Percentiles rank a stretch among this genome's conserved stretches.
phyloP scores from a whole-genome alignment of 2,888 invertebrate species.

The Nematopogon swammerdamellus region DNA sequence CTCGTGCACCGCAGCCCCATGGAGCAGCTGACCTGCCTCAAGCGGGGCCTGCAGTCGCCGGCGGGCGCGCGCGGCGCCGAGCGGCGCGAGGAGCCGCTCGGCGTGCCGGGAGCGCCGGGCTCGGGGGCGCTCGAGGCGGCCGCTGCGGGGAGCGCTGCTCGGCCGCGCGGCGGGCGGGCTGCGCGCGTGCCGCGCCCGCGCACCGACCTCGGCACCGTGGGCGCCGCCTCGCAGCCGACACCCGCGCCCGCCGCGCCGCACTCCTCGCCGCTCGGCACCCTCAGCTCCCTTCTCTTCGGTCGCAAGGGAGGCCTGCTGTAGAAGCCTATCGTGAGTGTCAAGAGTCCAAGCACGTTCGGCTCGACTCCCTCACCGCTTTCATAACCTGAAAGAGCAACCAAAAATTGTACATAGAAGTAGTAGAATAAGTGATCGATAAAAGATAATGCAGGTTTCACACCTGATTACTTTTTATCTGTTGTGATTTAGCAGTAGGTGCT shows the following conservation, averaged over 20 bases:
- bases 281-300: slow-evolving; percentile 78
- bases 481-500: slow-evolving; percentile 22
- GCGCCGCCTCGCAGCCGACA: slow-evolving; percentile 18
- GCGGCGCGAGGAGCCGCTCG: slow-evolving; percentile 33
- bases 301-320: slow-evolving; percentile 78
- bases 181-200: slow-evolving; percentile 32
- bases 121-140: slow-evolving; percentile 51
- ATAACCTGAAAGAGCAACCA: background rate
- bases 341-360: slow-evolving; percentile 4
- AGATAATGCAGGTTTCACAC: background rate
- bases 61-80: slow-evolving; percentile 31
- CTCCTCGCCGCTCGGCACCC: slow-evolving; percentile 63
- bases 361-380: slow-evolving; percentile 6
- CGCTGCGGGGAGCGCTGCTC: slow-evolving; percentile 23
- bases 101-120: slow-evolving; percentile 60
- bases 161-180: slow-evolving; percentile 35
- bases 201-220: slow-evolving; percentile 40
- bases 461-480: slow-evolving; percentile 18
- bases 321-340: too few relatives aligned
- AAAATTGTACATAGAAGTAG: background rate
- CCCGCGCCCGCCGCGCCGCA: slow-evolving; percentile 20
- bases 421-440: background rate
- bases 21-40: slow-evolving; percentile 74
- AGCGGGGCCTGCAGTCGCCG: slow-evolving; percentile 46
- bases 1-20: slow-evolving; percentile 70